These are phyloP conservation scores for Ethmia dodecea DNA, from an alignment of 2,888 invertebrate genomes.

Conservation along the genomic window DNA sequence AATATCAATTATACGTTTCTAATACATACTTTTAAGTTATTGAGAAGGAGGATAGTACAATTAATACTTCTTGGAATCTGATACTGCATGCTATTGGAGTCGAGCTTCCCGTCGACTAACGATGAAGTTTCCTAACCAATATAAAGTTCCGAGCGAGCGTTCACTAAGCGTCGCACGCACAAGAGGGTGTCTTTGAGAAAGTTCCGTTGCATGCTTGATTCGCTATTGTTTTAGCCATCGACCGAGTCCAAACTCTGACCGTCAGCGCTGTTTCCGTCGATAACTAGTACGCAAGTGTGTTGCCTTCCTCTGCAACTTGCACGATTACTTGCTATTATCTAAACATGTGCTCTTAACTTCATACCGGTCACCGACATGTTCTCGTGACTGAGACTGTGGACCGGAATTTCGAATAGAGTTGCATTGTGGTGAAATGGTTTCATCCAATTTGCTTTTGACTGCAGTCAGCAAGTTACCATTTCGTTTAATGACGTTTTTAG, in stretches of 20 bases:
- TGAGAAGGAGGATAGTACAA: too few species aligned
- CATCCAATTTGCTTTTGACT: too few species aligned
- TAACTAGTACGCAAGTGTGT: conserved; percentile 52
- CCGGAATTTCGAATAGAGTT: conserved; percentile 35
- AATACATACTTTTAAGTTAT: too few species aligned
- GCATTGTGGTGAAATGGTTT: conserved; percentile 27
- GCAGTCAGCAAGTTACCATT: too few species aligned
- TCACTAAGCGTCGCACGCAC: conserved; percentile 69
- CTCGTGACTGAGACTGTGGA: conserved; percentile 36
- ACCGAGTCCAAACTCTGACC: conserved; percentile 62
- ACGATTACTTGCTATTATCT: conserved; percentile 64
- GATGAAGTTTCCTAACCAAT: conserved; percentile 68
- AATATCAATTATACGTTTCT: too few species aligned
- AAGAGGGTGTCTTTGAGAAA: conserved; percentile 63
- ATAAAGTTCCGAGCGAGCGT: conserved; percentile 62
- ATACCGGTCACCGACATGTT: conserved; percentile 50
- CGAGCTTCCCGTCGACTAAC: conserved; percentile 32
- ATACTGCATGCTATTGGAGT: conserved; percentile 29
- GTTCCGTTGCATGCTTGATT: conserved; percentile 74
- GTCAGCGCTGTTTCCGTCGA: conserved; percentile 32
- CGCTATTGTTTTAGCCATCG: conserved; percentile 66
- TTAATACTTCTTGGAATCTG: conserved; percentile 30
- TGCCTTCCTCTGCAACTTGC: conserved; percentile 51
- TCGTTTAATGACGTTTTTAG: too few species aligned
- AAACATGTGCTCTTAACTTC: conserved; percentile 54